Percentiles rank a stretch among this genome's conserved stretches.
Conservation (phyloP, 2,797 vertebrate genomes). For the Psittacula derbiana region DNA sequence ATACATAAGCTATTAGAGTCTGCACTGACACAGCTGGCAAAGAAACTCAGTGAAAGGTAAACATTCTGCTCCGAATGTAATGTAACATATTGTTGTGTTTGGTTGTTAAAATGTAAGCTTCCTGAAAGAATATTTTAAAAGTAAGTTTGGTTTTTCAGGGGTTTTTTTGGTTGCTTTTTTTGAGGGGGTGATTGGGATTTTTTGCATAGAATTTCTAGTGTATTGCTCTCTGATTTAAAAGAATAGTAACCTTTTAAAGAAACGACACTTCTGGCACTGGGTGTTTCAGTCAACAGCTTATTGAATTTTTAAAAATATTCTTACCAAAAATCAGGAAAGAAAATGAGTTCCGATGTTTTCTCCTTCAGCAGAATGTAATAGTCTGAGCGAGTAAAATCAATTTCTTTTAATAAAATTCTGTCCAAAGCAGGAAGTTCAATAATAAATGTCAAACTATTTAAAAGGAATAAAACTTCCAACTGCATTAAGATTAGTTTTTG, state of each 20-base stretch:
- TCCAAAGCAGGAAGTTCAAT: slow-evolving; percentile 33
- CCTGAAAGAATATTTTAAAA: slow-evolving; percentile 19
- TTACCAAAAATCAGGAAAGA: background rate
- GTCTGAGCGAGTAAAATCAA: slow-evolving; percentile 35
- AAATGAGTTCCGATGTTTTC: background rate
- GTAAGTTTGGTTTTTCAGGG: background rate
- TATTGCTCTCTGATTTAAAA: background rate
- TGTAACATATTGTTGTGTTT: slow-evolving; percentile 44
- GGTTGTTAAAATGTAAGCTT: slow-evolving; percentile 29
- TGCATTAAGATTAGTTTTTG: background rate
- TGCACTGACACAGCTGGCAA: slow-evolving; percentile 61
- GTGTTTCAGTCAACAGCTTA: slow-evolving; percentile 11
- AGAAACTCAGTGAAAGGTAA: slow-evolving; percentile 55
- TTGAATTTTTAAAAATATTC: background rate
- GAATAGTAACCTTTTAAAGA: background rate
- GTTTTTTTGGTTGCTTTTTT: background rate
- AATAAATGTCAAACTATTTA: slow-evolving; percentile 22
- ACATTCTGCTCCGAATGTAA: slow-evolving; percentile 52
- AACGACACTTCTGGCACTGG: background rate
- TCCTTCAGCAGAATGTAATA: slow-evolving; percentile 22
- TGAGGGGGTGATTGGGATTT: background rate
- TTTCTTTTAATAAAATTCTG: slow-evolving; percentile 36
- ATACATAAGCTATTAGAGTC: slow-evolving; percentile 34
- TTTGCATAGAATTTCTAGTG: background rate
- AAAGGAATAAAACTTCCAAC: background rate